Conservation (phyloP, 2,888 invertebrate species). For the Drosophila melanosoma region DNA sequence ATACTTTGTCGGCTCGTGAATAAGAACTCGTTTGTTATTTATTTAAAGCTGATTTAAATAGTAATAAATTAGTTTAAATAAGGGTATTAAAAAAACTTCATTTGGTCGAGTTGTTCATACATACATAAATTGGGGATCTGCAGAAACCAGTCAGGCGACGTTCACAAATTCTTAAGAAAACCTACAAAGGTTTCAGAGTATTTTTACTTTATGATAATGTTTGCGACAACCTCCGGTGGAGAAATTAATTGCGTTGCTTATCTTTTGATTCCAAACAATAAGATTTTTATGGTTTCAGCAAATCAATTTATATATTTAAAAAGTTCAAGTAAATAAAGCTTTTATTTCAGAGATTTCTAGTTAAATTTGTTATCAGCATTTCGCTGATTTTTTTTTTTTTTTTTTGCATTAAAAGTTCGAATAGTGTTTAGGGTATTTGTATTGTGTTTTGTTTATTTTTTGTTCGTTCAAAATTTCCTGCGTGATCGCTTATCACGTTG, state of each 20-base stretch:
- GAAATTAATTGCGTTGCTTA: background rate
- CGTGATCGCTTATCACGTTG: slow-evolving; percentile 56
- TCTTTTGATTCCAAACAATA: background rate
- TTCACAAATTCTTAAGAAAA: slow-evolving; percentile 10
- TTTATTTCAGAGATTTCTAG: background rate
- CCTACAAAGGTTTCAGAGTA: slow-evolving; percentile 1
- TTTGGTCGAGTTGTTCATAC: slow-evolving; percentile 10
- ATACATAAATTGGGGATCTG: slow-evolving; percentile 6
- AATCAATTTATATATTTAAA: background rate
- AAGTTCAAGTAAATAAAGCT: too few relatives aligned
- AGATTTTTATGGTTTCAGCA: background rate
- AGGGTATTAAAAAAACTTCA: slow-evolving; percentile 7
- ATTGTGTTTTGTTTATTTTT: slow-evolving; percentile 5
- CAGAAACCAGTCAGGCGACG: slow-evolving; percentile 43
- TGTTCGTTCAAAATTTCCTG: slow-evolving; percentile 31
- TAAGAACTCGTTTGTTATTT: slow-evolving; percentile 51
- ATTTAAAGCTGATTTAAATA: slow-evolving; percentile 19
- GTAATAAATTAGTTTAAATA: background rate
- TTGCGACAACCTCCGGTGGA: slow-evolving; percentile 6
- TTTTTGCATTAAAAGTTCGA: slow-evolving; percentile 14
- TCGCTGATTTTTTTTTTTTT: background rate
- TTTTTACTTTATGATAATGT: slow-evolving; percentile 13
- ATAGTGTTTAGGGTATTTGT: slow-evolving; percentile 10
- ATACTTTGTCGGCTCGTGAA: slow-evolving; percentile 60
- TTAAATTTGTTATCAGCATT: background rate